Conservation (phyloP, 2,113 vertebrate species). For the Enhydra lutris region DNA sequence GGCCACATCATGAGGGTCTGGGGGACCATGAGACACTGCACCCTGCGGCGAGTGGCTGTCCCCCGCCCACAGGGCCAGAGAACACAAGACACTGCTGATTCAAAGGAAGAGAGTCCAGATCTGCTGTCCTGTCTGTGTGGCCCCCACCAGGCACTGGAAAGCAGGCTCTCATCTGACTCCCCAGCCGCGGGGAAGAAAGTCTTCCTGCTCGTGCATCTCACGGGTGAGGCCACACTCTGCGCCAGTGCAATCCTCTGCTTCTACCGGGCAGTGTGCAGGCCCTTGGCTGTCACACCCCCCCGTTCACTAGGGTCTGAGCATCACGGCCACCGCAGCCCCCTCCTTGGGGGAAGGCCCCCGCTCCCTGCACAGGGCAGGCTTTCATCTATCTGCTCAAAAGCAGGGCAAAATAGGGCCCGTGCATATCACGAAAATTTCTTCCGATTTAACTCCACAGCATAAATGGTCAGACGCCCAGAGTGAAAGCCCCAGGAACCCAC, state of each 20-base stretch:
- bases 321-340: not conserved
- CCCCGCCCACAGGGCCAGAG: not conserved
- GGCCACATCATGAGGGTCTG: not conserved
- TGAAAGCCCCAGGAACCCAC: not conserved
- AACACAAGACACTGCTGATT: no score
- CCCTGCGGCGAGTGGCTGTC: not conserved
- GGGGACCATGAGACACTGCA: not conserved
- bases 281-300: not conserved
- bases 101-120: not conserved
- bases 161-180: not conserved
- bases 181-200: fast-evolving
- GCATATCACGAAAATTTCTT: not conserved
- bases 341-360: not conserved
- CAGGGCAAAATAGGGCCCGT: not conserved
- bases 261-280: fast-evolving
- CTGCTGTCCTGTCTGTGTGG: fast-evolving
- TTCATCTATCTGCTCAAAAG: not conserved
- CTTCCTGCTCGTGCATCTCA: not conserved
- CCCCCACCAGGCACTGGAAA: not conserved
- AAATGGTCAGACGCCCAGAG: not conserved
- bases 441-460: not conserved
- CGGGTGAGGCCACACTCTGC: fast-evolving
- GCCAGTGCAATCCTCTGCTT: fast-evolving
- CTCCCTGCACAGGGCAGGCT: no score
- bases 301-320: fast-evolving